Evolutionary conservation across 2,888 invertebrate genomes (phyloP), one percentile per base, ranked within the genome.

Genomic region (Ichneumoninae sp.): DNA sequence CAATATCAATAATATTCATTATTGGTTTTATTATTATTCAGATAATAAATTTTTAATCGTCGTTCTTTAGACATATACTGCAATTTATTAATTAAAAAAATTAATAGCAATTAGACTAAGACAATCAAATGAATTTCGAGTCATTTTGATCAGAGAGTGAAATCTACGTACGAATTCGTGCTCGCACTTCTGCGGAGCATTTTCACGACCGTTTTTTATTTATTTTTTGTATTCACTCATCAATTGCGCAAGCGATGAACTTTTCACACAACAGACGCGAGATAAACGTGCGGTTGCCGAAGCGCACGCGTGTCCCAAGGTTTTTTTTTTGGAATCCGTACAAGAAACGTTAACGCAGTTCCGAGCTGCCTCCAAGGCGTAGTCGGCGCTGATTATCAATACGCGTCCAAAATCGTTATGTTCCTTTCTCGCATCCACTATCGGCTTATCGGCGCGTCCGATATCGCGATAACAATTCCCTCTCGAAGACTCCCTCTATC

Each of bases 401-500:
- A 71, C 65, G 74, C 10, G 19, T 57, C 70, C 8, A 33, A 81
- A 75, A 75, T 75, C 71, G 71, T 44, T 10, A 19, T 65, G 54
- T 57, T 30, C 66, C 66, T 85, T 86, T 80, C 60, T 70, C 66
- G 70, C 50, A 16, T 76, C 68, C 75, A 75, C 81, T 80, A 83
- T 84, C 86, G 19, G 79, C 84, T 84, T 86, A 85, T 82, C 85
- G 50, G 54, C 50, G 30, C 65, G n/a, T 30, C 26, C 77, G 60
- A 86, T 87, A 89, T 89, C 87, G 62, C 72, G 82, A 88, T 79
- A 68, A 71, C 75, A 30, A 79, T 72, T 69, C 68, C 40, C 62
- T 52, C 76, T 36, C 54, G 40, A 19, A 13, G 8, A 13, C 36
- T 54, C 50, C 47, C 44, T 71, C 50, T 50, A 69, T 40, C 16